Conservation (phyloP, 2,113 vertebrate species). For the Syngnathus scovelli region DNA sequence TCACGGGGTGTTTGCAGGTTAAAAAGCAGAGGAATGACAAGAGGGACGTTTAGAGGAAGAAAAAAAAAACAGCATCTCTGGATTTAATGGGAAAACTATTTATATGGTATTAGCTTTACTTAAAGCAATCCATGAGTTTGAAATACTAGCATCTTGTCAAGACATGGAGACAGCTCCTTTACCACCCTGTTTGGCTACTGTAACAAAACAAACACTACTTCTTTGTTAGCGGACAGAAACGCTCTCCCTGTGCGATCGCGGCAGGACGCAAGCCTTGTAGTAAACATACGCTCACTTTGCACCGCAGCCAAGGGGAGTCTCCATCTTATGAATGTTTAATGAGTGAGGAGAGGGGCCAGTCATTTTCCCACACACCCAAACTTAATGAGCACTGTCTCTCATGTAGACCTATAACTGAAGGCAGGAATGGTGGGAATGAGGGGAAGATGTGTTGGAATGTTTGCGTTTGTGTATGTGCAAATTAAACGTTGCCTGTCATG, state of each 20-base stretch:
- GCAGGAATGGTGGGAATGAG: slow-evolving; percentile 29
- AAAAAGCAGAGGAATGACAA: slow-evolving; percentile 31
- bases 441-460: slow-evolving; percentile 1
- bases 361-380: slow-evolving; percentile 39
- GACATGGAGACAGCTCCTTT: slow-evolving; percentile 16
- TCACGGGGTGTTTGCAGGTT: slow-evolving; percentile 8
- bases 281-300: slow-evolving; percentile 28
- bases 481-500: slow-evolving; percentile 35
- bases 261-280: slow-evolving; percentile 30
- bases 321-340: slow-evolving; percentile 52
- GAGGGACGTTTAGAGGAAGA: slow-evolving; percentile 1
- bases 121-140: background rate
- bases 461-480: slow-evolving; percentile 13
- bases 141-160: background rate
- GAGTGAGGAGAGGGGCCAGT: slow-evolving; percentile 30
- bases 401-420: slow-evolving; percentile 37
- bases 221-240: slow-evolving; percentile 46
- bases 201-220: slow-evolving; percentile 37
- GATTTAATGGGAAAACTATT: slow-evolving; percentile 9
- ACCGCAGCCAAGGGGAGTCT: slow-evolving; percentile 26
- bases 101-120: too few relatives aligned
- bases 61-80: slow-evolving; percentile 32
- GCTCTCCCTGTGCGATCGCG: slow-evolving; percentile 35
- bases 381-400: slow-evolving; percentile 58
- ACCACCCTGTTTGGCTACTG: slow-evolving; percentile 3